Conservation (phyloP, 2,888 invertebrate species). For the Exephanes ischioxanthus region DNA sequence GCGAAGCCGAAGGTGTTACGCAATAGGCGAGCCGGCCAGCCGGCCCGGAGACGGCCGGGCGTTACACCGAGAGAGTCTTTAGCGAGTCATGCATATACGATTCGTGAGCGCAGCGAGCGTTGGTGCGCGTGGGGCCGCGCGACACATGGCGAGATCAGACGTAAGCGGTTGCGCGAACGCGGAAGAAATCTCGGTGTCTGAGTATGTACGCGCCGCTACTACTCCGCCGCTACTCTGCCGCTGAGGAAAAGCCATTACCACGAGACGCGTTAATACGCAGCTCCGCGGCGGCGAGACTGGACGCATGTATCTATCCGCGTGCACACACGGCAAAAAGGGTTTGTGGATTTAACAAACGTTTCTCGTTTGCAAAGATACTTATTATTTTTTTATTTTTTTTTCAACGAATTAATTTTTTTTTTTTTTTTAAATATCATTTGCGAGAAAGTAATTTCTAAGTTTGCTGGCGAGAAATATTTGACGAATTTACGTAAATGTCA, state of each 20-base stretch:
- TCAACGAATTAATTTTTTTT: no score
- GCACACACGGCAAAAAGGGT: neutral
- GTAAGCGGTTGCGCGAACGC: slow-evolving; percentile 81
- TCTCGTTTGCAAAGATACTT: no score
- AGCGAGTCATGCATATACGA: slow-evolving; percentile 57
- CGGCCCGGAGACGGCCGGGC: slow-evolving; percentile 21
- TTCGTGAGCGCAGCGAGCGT: slow-evolving; percentile 39
- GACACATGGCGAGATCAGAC: slow-evolving; percentile 71
- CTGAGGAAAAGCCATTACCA: slow-evolving; percentile 36
- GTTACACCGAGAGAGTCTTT: slow-evolving; percentile 53
- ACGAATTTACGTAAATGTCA: no score
- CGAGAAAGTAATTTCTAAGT: no score
- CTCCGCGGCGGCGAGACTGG: slow-evolving; percentile 46
- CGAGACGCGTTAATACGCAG: slow-evolving; percentile 57
- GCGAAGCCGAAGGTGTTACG: slow-evolving; percentile 26
- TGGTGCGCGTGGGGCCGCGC: slow-evolving; percentile 5
- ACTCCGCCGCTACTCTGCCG: slow-evolving; percentile 40
- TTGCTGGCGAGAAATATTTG: no score
- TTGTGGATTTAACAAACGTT: no score
- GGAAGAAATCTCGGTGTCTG: slow-evolving; percentile 79
- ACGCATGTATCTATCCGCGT: slow-evolving; percentile 17
- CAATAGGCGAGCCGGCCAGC: slow-evolving; percentile 40
- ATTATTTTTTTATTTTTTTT: no score
- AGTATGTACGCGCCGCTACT: slow-evolving; percentile 35
- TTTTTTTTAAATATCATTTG: no score